Percentiles rank a stretch among this genome's conserved stretches.
Conservation (phyloP, 2,888 invertebrate species). For the Diadegma fenestrale region DNA sequence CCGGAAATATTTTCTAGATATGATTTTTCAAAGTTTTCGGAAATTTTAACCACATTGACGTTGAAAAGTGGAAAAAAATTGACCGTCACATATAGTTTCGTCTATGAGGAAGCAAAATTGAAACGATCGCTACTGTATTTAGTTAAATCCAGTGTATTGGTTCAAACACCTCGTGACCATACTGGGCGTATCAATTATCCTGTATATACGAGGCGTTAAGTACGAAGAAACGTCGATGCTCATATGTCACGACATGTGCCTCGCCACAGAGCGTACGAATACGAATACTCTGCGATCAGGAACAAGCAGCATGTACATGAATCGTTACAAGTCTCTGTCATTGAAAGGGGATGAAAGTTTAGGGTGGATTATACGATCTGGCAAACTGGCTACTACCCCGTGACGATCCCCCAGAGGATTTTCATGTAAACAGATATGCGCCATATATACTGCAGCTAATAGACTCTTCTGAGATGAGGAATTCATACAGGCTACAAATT, state of each 20-base stretch:
- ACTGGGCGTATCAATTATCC: conserved; percentile 71
- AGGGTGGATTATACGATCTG: conserved; percentile 65
- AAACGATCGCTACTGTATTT: no score
- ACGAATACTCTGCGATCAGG: neutral
- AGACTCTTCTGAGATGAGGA: conserved; percentile 36
- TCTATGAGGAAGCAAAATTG: no score
- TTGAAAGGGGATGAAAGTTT: conserved; percentile 59
- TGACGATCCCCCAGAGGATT: conserved; percentile 48
- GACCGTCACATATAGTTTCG: no score
- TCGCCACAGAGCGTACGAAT: neutral
- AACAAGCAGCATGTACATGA: neutral
- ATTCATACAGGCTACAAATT: conserved; percentile 53
- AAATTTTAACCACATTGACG: no score
- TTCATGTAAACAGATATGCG: conserved; percentile 61
- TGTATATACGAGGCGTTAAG: conserved; percentile 68
- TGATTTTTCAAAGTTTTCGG: no score
- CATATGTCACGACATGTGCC: conserved; percentile 74
- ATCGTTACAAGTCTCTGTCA: conserved; percentile 28
- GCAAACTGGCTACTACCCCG: conserved; percentile 64
- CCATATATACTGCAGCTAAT: conserved; percentile 14
- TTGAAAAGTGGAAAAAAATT: no score
- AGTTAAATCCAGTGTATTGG: no score
- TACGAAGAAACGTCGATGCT: conserved; percentile 66
- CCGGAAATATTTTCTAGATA: no score
- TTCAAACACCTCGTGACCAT: conserved; percentile 12